Evolutionary conservation across 2,113 vertebrate genomes (phyloP).

Genomic region (Eulemur rufifrons): DNA sequence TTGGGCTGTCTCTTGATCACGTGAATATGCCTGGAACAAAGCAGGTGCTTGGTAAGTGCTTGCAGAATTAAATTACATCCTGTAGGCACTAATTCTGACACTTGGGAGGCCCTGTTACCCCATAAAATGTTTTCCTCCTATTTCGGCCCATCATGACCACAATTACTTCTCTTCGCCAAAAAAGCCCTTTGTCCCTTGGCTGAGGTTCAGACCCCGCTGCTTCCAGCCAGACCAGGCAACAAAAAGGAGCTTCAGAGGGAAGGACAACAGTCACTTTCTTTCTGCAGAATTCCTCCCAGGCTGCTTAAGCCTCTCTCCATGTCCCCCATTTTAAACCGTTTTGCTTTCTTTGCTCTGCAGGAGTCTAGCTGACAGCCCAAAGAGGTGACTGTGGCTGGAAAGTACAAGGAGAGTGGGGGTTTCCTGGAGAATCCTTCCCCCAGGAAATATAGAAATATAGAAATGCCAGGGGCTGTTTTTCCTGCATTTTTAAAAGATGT

Average conservation of each 20-base stretch:
- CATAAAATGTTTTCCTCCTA: slow-evolving; percentile 50
- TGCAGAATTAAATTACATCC: neutral
- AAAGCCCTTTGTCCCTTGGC: slow-evolving; percentile 68
- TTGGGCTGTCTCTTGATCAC: neutral
- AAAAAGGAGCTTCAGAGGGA: slow-evolving; percentile 54
- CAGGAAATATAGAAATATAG: neutral
- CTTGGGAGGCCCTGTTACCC: neutral
- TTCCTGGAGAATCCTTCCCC: neutral
- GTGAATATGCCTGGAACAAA: neutral
- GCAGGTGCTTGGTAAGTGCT: neutral
- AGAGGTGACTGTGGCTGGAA: neutral
- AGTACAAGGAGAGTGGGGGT: neutral
- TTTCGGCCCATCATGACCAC: slow-evolving; percentile 33
- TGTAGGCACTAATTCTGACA: neutral
- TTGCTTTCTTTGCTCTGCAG: slow-evolving; percentile 47
- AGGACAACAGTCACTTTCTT: slow-evolving; percentile 66
- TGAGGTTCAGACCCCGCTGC: slow-evolving; percentile 50
- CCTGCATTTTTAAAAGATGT: neutral
- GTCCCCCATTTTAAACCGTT: neutral
- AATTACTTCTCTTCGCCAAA: slow-evolving; percentile 48
- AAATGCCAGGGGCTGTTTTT: neutral
- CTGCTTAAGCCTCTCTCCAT: neutral
- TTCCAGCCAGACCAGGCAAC: slow-evolving; percentile 43
- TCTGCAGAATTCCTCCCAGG: slow-evolving; percentile 31
- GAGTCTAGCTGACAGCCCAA: neutral